These are phyloP conservation scores for Muscicapa striata DNA, from an alignment of 2,797 vertebrate species.

Conservation along the genomic window DNA sequence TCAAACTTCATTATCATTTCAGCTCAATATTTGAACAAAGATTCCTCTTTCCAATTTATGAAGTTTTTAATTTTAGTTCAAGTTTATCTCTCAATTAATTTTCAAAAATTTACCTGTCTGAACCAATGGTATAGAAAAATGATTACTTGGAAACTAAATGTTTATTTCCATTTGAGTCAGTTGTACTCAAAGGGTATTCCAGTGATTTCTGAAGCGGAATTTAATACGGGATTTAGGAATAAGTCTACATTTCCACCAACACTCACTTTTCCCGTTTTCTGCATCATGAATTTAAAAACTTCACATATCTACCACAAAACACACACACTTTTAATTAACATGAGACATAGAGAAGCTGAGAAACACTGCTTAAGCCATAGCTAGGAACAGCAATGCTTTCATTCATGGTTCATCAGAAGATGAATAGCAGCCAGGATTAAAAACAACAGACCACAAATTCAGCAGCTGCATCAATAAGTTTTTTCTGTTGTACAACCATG, in stretches of 20 bases:
- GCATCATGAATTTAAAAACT: background rate
- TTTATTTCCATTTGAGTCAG: background rate
- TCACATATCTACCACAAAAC: background rate
- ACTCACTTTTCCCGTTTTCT: background rate
- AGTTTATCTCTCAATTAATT: background rate
- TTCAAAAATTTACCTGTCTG: background rate
- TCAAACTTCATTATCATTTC: background rate
- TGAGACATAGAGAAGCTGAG: rapidly evolving
- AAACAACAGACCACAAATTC: background rate
- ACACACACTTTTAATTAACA: background rate
- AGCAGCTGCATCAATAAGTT: background rate
- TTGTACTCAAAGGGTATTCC: background rate
- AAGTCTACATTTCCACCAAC: background rate
- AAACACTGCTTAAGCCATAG: background rate
- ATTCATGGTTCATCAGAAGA: background rate
- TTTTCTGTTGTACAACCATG: background rate
- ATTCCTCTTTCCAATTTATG: background rate
- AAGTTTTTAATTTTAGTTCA: background rate
- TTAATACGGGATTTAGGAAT: background rate
- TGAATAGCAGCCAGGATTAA: background rate
- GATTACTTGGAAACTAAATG: background rate
- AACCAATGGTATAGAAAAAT: background rate
- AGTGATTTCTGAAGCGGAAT: background rate
- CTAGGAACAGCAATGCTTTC: background rate
- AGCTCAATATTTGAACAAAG: background rate